Conservation (phyloP, 2,797 vertebrate genomes). For the Heteromormyrus szaboi region DNA sequence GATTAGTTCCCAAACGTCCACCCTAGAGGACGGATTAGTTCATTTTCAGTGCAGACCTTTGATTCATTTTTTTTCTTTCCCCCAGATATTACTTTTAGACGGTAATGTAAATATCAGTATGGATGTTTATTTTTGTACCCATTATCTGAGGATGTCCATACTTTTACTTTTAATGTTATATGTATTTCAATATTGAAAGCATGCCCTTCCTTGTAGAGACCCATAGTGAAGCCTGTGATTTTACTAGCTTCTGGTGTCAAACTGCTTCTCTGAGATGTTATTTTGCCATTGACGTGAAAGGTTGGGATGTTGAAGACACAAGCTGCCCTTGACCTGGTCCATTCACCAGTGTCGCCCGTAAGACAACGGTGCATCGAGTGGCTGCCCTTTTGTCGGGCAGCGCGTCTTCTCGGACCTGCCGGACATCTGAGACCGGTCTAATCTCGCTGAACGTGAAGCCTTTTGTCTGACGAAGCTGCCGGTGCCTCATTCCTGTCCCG, state of each 20-base stretch:
- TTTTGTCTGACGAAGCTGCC: slow-evolving; percentile 68
- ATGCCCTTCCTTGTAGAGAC: background rate
- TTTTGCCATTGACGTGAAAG: background rate
- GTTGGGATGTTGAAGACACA: background rate
- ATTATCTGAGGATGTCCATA: background rate
- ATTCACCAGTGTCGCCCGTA: background rate
- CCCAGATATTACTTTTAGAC: background rate
- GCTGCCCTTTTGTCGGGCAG: background rate
- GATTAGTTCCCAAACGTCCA: background rate
- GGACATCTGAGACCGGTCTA: slow-evolving; percentile 39
- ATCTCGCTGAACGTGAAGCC: slow-evolving; percentile 52
- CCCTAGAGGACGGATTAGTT: background rate
- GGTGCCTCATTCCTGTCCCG: slow-evolving; percentile 64
- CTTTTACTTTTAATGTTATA: background rate
- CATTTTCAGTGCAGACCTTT: background rate
- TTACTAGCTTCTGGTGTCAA: background rate
- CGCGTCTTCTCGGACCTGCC: background rate
- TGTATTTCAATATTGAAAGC: background rate
- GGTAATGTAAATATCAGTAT: background rate
- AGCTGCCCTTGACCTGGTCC: background rate
- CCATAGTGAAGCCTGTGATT: background rate
- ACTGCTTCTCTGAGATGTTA: background rate
- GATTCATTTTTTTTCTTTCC: background rate
- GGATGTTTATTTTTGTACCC: background rate
- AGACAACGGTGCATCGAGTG: background rate